phyloP scores from a whole-genome alignment of 2,113 vertebrate species.

The Chamaetylas fuelleborni region DNA sequence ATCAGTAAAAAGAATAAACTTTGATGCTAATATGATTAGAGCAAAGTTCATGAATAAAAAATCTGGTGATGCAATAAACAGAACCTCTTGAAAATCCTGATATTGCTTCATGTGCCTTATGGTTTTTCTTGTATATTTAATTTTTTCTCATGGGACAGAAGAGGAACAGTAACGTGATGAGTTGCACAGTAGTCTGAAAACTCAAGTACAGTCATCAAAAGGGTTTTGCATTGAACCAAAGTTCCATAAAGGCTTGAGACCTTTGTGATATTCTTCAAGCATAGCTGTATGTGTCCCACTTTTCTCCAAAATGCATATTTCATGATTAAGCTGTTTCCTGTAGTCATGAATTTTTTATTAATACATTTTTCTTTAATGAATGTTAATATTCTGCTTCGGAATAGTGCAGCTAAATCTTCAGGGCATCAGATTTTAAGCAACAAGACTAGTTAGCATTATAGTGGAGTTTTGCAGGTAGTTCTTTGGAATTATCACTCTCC shows the following conservation, averaged over 20 bases:
- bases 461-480: background rate
- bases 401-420: background rate
- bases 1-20: slow-evolving; percentile 52
- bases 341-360: background rate
- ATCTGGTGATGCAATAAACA: slow-evolving; percentile 37
- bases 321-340: background rate
- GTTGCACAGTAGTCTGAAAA: background rate
- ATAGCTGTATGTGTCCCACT: background rate
- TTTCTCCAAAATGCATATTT: background rate
- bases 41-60: slow-evolving; percentile 62
- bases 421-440: background rate
- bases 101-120: slow-evolving; percentile 17
- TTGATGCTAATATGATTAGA: slow-evolving; percentile 29
- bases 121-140: slow-evolving; percentile 25
- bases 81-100: slow-evolving; percentile 32
- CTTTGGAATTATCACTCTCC: background rate
- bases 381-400: background rate
- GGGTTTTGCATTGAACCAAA: background rate
- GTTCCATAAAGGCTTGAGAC: background rate
- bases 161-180: background rate
- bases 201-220: background rate
- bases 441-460: background rate
- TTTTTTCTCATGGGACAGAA: background rate
- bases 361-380: background rate
- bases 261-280: background rate